phyloP scores from a whole-genome alignment of 2,797 vertebrate species.

The Sarcophilus harrisii region DNA sequence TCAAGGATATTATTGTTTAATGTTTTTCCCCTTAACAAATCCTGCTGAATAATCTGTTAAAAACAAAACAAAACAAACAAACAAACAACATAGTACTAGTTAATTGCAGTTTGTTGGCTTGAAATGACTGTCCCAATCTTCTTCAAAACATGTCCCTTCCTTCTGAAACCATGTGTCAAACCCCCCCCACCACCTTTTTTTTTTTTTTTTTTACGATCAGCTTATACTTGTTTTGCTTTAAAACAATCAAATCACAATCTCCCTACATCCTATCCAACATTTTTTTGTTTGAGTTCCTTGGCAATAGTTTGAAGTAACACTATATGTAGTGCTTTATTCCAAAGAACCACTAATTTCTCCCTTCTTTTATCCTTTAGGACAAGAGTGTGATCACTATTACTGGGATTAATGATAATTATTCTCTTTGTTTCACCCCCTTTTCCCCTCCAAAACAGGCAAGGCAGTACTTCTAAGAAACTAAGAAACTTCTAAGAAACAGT shows the following conservation, averaged over 20 bases:
- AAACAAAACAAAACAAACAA: neutral
- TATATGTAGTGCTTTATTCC: neutral
- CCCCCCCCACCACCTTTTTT: neutral
- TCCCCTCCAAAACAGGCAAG: neutral
- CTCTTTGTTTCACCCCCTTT: neutral
- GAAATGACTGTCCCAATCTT: neutral
- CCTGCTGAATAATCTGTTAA: neutral
- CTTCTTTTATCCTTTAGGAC: neutral
- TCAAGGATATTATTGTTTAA: neutral
- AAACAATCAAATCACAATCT: neutral
- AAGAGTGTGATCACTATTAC: neutral
- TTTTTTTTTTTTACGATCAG: neutral
- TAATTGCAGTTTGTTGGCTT: neutral
- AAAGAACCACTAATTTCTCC: neutral
- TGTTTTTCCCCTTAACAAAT: neutral
- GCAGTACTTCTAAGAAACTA: neutral
- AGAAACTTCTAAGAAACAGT: neutral
- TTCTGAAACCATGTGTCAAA: neutral
- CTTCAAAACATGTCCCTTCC: neutral
- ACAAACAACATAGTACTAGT: neutral
- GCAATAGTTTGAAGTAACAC: neutral
- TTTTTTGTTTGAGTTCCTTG: neutral
- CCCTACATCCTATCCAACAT: neutral
- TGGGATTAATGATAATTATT: neutral
- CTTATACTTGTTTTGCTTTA: neutral